These are phyloP conservation scores for Diadegma fenestrale DNA, from an alignment of 2,888 invertebrate genomes.

Conservation along the genomic window DNA sequence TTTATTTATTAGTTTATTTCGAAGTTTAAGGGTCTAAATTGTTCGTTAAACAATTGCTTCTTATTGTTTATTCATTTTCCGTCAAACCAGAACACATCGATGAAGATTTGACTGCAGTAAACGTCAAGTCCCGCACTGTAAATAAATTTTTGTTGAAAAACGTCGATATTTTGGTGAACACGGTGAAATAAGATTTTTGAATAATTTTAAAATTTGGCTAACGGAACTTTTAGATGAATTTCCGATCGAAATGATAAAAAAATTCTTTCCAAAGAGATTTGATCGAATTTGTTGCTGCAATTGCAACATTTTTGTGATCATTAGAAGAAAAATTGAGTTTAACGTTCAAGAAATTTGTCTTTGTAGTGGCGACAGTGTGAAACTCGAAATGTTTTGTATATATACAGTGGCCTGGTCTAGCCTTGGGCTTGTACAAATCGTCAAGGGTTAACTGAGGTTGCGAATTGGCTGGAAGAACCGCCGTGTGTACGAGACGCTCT, in stretches of 20 bases:
- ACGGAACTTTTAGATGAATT: too few species aligned
- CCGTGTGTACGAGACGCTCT: conserved; percentile 37
- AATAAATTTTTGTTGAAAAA: too few species aligned
- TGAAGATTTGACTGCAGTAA: not conserved
- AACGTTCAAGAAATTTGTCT: too few species aligned
- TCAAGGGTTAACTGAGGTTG: conserved; percentile 67
- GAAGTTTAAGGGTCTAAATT: not conserved
- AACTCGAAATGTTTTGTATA: not conserved
- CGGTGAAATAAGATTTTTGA: too few species aligned
- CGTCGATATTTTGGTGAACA: too few species aligned
- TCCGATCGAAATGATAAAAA: too few species aligned
- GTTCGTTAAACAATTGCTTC: not conserved
- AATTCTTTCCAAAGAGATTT: too few species aligned
- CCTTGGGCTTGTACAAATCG: conserved; percentile 76
- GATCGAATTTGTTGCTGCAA: too few species aligned
- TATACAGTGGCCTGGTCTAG: conserved; percentile 55
- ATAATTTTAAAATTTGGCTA: too few species aligned
- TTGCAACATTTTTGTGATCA: too few species aligned
- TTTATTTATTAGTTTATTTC: not conserved
- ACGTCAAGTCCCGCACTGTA: not conserved
- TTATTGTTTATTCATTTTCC: not conserved
- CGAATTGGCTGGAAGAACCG: conserved; percentile 53
- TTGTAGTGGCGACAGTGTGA: not conserved
- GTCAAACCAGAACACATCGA: not conserved
- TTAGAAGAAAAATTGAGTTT: too few species aligned